Base-by-base conservation (phyloP, 2,797 vertebrate species). In the Macroramphosus scolopax region DNA sequence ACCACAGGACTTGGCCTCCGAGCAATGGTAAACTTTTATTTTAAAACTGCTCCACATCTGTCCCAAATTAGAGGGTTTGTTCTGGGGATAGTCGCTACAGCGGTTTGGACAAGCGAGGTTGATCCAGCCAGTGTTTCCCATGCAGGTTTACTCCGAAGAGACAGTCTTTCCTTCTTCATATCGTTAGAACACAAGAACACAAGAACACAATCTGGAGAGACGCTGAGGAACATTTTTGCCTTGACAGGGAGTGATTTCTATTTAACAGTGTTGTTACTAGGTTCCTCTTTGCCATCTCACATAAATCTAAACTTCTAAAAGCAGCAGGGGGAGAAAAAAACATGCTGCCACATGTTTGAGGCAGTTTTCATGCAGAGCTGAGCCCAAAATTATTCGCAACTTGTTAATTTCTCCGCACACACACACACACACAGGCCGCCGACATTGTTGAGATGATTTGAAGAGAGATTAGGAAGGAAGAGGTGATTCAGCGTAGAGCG, bases 61-160 rank as follows among this genome's bases (percentile, higher is more conserved):
- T 84, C 78, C 78, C 49, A 80, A 87, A 89, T 89, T 89, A 90
- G 63, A 87, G 80, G 67, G 65, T 58, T 77, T 82, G 79, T 83
- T 79, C 59, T 68, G 78, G 70, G 72, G 74, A 84, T 72, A 86
- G 76, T 80, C 77, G 51, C 84, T 76, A 29, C 71, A 47, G 80
- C 6, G 84, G 83, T 87, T 87, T 87, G 81, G 78, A 78, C 55
- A 63, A n/a, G 42, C 1, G 57, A 75, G 75, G 56, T 77, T 57
- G 55, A 77, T 75, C 58, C 79, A 60, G 72, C 65, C 53, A 63
- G 49, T 62, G 56, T 79, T 88, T 84, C 84, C 80, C 81, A 80
- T 72, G 64, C 61, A 86, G 80, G 60, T 83, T 76, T 68, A 52
- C 65, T 70, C 37, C 66, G 86, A 89, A 88, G 80, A 85, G 83